Evolutionary conservation across 2,888 invertebrate species (phyloP).

Genomic region (Smittia sp.): DNA sequence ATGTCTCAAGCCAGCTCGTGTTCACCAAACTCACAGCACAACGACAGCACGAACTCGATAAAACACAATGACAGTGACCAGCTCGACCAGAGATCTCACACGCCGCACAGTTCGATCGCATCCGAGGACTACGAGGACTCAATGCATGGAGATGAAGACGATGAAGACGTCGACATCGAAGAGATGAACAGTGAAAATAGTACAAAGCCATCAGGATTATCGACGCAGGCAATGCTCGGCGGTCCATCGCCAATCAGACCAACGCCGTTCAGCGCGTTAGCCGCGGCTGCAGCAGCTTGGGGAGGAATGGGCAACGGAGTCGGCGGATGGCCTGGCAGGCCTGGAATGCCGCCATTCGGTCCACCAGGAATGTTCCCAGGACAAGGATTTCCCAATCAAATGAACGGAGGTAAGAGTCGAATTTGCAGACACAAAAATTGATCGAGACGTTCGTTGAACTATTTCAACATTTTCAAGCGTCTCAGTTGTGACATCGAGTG

Average conservation of each 20-base stretch:
- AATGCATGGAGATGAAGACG: constrained; percentile 62
- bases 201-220: constrained; percentile 47
- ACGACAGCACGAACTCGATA: constrained; percentile 41
- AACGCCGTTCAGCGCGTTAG: constrained; percentile 71
- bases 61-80: constrained; percentile 45
- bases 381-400: constrained; percentile 57
- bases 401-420: constrained; percentile 50
- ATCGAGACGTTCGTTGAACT: too few relatives aligned
- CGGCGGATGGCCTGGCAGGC: constrained; percentile 57
- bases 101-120: constrained; percentile 51
- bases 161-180: constrained; percentile 75
- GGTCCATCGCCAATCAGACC: constrained; percentile 68
- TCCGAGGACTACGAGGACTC: constrained; percentile 59
- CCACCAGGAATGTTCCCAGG: constrained; percentile 65
- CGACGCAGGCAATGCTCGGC: constrained; percentile 52
- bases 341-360: constrained; percentile 59
- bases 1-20: constrained; percentile 32
- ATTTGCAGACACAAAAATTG: constrained; percentile 14
- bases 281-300: constrained; percentile 70
- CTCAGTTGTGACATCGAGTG: neutral
- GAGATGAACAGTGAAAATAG: constrained; percentile 64
- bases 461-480: too few relatives aligned
- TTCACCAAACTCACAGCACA: constrained; percentile 37
- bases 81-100: constrained; percentile 46
- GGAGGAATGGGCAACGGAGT: constrained; percentile 60